phyloP scores from a whole-genome alignment of 2,888 invertebrate species.

The Epirrita christyi region DNA sequence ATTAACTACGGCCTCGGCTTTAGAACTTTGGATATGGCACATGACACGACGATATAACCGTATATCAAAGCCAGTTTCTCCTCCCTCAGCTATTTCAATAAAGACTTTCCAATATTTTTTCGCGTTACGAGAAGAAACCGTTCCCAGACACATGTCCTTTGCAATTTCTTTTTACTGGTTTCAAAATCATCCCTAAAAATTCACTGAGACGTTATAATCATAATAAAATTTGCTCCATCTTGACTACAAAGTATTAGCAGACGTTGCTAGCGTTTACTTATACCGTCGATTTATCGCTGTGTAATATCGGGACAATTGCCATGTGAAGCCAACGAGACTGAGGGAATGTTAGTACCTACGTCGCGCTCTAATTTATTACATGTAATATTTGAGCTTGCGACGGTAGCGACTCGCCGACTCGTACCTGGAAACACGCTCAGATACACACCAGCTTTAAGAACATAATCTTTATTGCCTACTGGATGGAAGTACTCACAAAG shows the following conservation, averaged over 20 bases:
- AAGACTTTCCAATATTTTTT: slow-evolving; percentile 37
- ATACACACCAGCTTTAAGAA: slow-evolving; percentile 62
- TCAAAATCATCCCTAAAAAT: slow-evolving; percentile 34
- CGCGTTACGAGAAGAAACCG: slow-evolving; percentile 33
- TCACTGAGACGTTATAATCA: slow-evolving; percentile 47
- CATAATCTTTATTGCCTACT: slow-evolving; percentile 71
- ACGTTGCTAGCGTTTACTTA: slow-evolving; percentile 47
- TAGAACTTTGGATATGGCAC: slow-evolving; percentile 13
- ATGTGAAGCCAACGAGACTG: slow-evolving; percentile 64
- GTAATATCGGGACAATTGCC: slow-evolving; percentile 77
- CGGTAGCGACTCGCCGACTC: slow-evolving; percentile 41
- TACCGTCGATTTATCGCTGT: slow-evolving; percentile 65
- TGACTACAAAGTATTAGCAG: slow-evolving; percentile 59
- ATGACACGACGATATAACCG: slow-evolving; percentile 14
- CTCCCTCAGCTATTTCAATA: slow-evolving; percentile 32
- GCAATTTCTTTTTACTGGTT: slow-evolving; percentile 37
- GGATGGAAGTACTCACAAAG: slow-evolving; percentile 52
- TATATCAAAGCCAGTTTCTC: slow-evolving; percentile 27
- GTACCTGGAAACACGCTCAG: slow-evolving; percentile 48
- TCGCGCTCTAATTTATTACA: slow-evolving; percentile 71
- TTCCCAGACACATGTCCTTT: slow-evolving; percentile 33
- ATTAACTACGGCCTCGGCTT: slow-evolving; percentile 11
- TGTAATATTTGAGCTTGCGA: slow-evolving; percentile 67
- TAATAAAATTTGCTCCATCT: slow-evolving; percentile 57
- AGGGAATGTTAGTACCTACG: slow-evolving; percentile 59